phyloP scores from a whole-genome alignment of 1,140 invertebrate species.

The Lordiphosa mommai region DNA sequence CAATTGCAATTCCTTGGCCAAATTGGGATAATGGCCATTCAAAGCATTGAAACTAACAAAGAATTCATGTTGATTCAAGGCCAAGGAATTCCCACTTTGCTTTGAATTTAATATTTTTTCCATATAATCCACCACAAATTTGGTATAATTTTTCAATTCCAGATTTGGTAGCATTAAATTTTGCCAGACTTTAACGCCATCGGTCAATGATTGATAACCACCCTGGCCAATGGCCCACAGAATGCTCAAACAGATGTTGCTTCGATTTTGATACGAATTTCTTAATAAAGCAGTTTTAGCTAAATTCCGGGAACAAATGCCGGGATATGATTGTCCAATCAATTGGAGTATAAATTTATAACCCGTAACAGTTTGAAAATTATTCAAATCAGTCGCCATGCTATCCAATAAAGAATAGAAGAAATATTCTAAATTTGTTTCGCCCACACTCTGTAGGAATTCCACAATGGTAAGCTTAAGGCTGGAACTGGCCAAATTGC shows the following conservation, averaged over 20 bases:
- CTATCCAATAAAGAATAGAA: constrained; percentile 82
- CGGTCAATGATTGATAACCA: constrained; percentile 84
- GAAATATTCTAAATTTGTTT: constrained; percentile 81
- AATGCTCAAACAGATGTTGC: constrained; percentile 87
- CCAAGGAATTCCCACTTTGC: constrained; percentile 14
- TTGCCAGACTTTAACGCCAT: constrained; percentile 90
- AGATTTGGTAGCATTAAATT: constrained; percentile 89
- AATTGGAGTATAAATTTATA: constrained; percentile 87
- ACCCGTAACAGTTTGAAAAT: constrained; percentile 81
- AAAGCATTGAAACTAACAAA: constrained; percentile 79
- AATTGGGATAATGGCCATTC: constrained; percentile 54
- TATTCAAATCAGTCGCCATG: constrained; percentile 81
- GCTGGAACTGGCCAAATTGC: constrained; percentile 42
- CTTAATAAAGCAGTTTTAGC: constrained; percentile 83
- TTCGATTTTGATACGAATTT: constrained; percentile 89
- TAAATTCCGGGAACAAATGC: constrained; percentile 83
- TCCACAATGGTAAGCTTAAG: constrained; percentile 49
- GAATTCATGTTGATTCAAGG: constrained; percentile 74
- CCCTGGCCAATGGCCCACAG: constrained; percentile 90
- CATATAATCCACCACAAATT: constrained; percentile 86
- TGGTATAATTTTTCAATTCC: constrained; percentile 86
- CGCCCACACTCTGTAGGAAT: constrained; percentile 80
- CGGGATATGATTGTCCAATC: constrained; percentile 84
- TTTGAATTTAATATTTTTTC: constrained; percentile 81
- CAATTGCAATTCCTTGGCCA: constrained; percentile 73